phyloP scores from a whole-genome alignment of 2,113 vertebrate genomes.

The Calonectris borealis region DNA sequence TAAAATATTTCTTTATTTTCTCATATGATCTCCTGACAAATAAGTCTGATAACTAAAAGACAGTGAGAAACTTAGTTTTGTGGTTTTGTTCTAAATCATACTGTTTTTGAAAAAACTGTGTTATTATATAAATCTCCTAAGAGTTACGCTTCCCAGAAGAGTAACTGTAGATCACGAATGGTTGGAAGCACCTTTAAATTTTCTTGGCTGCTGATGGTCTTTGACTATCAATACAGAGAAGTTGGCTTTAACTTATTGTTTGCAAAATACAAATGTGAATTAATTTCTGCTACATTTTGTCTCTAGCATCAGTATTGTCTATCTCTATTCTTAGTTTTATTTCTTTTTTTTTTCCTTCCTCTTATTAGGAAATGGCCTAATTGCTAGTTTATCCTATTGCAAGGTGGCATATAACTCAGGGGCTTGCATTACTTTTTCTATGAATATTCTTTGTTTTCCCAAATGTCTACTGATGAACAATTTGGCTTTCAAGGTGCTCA shows the following conservation, averaged over 20 bases:
- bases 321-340: not conserved
- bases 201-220: not conserved
- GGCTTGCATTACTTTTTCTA: not conserved
- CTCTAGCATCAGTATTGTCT: not conserved
- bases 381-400: not conserved
- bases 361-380: not conserved
- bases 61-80: not conserved
- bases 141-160: not conserved
- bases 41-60: not conserved
- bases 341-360: not conserved
- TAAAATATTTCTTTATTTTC: not conserved
- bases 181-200: not conserved
- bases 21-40: not conserved
- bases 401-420: not conserved
- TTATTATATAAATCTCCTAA: not conserved
- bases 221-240: not conserved
- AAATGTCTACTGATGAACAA: slow-evolving; percentile 38
- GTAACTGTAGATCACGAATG: not conserved
- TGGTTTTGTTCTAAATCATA: not conserved
- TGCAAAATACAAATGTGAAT: not conserved
- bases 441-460: slow-evolving; percentile 45
- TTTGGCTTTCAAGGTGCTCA: slow-evolving; percentile 53
- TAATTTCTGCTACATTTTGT: not conserved
- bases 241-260: not conserved
- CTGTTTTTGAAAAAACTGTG: accelerated